Base-by-base conservation (phyloP, 1,140 invertebrate genomes). In the Leguminivora glycinivorella region DNA sequence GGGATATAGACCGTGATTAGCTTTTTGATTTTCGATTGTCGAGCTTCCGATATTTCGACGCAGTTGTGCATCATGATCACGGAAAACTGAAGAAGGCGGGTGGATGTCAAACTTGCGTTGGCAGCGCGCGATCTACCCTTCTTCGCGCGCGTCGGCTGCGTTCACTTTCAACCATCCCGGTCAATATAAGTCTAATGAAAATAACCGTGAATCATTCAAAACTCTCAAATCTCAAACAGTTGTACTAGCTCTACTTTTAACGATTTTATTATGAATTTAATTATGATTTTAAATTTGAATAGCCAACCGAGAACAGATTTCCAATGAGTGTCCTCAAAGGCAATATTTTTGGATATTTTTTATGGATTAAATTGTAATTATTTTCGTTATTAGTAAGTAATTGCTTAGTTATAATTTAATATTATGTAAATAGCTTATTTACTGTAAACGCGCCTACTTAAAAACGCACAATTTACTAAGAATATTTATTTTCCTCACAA, bases 241-340 rank as follows among this genome's bases (percentile, higher is more conserved):
- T 43, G n/a, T 43, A 56, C 38, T 72, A 69, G 56, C 70, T 74
- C 52, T 70, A 29, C 70, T 73, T 71, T 31, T 58, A 26, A 56
- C 29, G 7, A 52, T 70, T 63, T 73, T 47, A 22, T 56, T 67
- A 68, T 63, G 31, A 72, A 67, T 70, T 71, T 69, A 68, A 72
- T 67, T 26, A 56, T 71, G 34, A 68, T 68, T 71, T 74, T 72
- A 70, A 66, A 29, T 24, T 58, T 47, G 10, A 66, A 66, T 5
- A n/a, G 43, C 56, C 26, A 67, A 24, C 29, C 38, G 47, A 31
- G 17, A 63, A 60, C 19, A 67, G 63, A 26, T 60, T 29, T 14
- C 25, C 22, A 9, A 60, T 60, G 56, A 60, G 10, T 26, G n/a
- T 60, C 10, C n/a, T 14, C 2, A 12, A 60, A 29, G 12, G 25